phyloP scores from a whole-genome alignment of 2,888 invertebrate genomes.

The Dryadula phaetusa region DNA sequence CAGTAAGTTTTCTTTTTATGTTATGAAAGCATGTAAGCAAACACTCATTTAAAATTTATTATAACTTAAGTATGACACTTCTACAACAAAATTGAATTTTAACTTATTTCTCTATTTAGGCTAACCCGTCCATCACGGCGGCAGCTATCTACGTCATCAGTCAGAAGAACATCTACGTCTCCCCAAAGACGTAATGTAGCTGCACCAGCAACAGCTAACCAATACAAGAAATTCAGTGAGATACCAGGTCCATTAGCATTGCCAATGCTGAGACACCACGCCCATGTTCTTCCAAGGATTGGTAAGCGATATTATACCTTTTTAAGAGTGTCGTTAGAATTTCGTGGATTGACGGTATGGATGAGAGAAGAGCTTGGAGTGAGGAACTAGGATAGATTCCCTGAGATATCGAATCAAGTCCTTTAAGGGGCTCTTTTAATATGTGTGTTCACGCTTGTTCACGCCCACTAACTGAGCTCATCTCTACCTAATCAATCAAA shows the following conservation, averaged over 20 bases:
- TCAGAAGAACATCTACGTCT: conserved; percentile 67
- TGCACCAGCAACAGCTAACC: conserved; percentile 49
- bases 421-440: too few relatives aligned
- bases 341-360: too few relatives aligned
- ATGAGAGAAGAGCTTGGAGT: too few relatives aligned
- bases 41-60: too few relatives aligned
- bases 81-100: not conserved
- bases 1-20: too few relatives aligned
- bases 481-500: too few relatives aligned
- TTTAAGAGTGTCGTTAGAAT: not conserved
- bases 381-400: too few relatives aligned
- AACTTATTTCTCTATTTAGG: conserved; percentile 49
- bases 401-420: too few relatives aligned
- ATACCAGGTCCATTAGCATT: conserved; percentile 75
- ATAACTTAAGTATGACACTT: too few relatives aligned
- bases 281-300: conserved; percentile 74
- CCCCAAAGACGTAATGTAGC: conserved; percentile 66
- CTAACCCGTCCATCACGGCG: conserved; percentile 64
- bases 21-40: too few relatives aligned
- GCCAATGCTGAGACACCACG: conserved; percentile 75
- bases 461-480: too few relatives aligned
- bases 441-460: too few relatives aligned
- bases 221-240: conserved; percentile 64
- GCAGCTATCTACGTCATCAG: conserved; percentile 59
- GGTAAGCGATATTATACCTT: conserved; percentile 53